Evolutionary conservation across 2,888 invertebrate genomes (phyloP).

Genomic region (Troglohyphantes excavatus): DNA sequence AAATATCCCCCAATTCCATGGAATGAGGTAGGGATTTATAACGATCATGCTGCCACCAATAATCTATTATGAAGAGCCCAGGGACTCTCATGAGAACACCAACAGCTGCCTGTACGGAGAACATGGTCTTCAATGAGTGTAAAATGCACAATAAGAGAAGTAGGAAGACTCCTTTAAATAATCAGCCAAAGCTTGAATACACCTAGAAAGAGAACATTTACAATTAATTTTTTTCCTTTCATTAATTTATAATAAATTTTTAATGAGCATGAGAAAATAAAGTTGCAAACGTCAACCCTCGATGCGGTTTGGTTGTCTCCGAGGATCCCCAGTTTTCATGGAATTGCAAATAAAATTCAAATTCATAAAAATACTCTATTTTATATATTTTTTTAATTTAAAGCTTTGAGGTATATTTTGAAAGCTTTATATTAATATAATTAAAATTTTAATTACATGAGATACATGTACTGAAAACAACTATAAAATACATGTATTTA

Average conservation of each 20-base stretch:
- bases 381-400: too few species aligned
- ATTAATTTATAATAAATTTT: neutral
- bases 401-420: too few species aligned
- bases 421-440: too few species aligned
- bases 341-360: too few species aligned
- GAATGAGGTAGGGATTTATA: constrained; percentile 80
- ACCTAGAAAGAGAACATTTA: neutral
- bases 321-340: too few species aligned
- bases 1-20: constrained; percentile 80
- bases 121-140: neutral
- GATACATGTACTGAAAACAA: too few species aligned
- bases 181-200: neutral
- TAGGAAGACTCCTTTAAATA: neutral
- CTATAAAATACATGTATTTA: too few species aligned
- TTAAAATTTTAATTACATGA: too few species aligned
- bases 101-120: constrained; percentile 80
- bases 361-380: too few species aligned
- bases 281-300: too few species aligned
- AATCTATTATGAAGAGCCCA: constrained; percentile 84
- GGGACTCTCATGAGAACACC: constrained; percentile 83
- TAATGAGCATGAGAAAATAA: too few species aligned
- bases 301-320: too few species aligned
- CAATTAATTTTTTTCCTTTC: neutral
- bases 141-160: neutral
- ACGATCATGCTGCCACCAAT: constrained; percentile 82